A percentile compares a stretch with the other conserved stretches of the same genome.
Evolutionary conservation across 1,140 invertebrate genomes (phyloP).

Genomic region (Drosophila triauraria): DNA sequence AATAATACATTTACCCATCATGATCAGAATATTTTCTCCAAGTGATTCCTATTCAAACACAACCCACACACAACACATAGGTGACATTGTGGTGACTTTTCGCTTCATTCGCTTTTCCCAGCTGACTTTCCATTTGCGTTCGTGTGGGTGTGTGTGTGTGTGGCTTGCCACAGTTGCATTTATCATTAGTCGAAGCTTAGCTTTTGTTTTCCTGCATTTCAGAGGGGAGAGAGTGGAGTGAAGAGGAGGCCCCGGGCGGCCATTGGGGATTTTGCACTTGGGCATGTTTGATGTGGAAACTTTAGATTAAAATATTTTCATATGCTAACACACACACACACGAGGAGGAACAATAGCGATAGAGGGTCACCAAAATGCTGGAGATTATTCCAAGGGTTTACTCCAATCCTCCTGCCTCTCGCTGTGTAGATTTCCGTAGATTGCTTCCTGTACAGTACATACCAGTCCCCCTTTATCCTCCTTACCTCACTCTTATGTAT

Average conservation of each 20-base stretch:
- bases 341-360: conserved; percentile 15
- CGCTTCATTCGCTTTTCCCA: conserved; percentile 47
- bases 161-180: conserved; percentile 62
- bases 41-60: conserved; percentile 9
- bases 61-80: conserved; percentile 5
- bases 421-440: not conserved
- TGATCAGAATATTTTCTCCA: not conserved
- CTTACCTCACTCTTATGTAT: conserved; percentile 3
- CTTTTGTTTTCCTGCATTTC: conserved; percentile 63
- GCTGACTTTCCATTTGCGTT: conserved; percentile 11
- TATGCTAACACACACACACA: conserved; percentile 39
- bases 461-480: not conserved
- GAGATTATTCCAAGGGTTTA: conserved; percentile 7
- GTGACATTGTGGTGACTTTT: conserved; percentile 49
- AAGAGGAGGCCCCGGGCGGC: conserved; percentile 3
- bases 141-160: conserved; percentile 4
- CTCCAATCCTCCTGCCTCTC: not conserved
- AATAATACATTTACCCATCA: not conserved
- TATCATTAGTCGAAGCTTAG: conserved; percentile 75
- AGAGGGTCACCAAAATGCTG: conserved; percentile 16
- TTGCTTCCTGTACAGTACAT: not conserved
- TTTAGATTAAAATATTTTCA: conserved; percentile 84
- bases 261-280: conserved; percentile 70
- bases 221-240: not conserved
- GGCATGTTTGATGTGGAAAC: conserved; percentile 79